Evolutionary conservation across 2,888 invertebrate species (phyloP).

Genomic region (Euphydryas editha): DNA sequence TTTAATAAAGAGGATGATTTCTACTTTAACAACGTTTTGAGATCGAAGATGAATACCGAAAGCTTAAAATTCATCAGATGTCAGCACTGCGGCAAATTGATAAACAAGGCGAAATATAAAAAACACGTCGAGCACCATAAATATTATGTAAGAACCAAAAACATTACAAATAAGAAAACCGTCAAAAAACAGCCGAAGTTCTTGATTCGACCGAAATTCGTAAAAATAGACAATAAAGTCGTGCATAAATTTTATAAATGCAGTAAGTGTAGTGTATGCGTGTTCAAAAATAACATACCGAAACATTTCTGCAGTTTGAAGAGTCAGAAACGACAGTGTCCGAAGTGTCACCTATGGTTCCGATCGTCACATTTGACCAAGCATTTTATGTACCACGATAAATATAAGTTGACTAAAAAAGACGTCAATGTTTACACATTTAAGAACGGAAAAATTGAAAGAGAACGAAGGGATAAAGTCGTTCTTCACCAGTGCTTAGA

Average conservation of each 20-base stretch:
- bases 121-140: slow-evolving; percentile 30
- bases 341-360: slow-evolving; percentile 30
- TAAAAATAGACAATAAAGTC: not conserved
- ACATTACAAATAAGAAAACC: not conserved
- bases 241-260: slow-evolving; percentile 35
- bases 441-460: slow-evolving; percentile 14
- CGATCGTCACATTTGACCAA: not conserved
- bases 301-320: slow-evolving; percentile 25
- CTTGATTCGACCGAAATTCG: slow-evolving; percentile 5
- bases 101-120: slow-evolving; percentile 36
- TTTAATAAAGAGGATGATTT: slow-evolving; percentile 44
- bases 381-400: slow-evolving; percentile 28
- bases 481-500: slow-evolving; percentile 27
- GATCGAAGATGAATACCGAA: slow-evolving; percentile 29
- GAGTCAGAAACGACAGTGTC: slow-evolving; percentile 28
- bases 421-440: slow-evolving; percentile 20
- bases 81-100: slow-evolving; percentile 40
- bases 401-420: slow-evolving; percentile 25
- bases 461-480: not conserved
- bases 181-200: slow-evolving; percentile 1
- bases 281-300: slow-evolving; percentile 15
- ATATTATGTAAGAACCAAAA: slow-evolving; percentile 9
- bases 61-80: slow-evolving; percentile 44
- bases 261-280: slow-evolving; percentile 28
- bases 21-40: slow-evolving; percentile 34